Evolutionary conservation across 1,140 invertebrate genomes (phyloP), one percentile per base, ranked within the genome.

Genomic region (Leucophenga varia): DNA sequence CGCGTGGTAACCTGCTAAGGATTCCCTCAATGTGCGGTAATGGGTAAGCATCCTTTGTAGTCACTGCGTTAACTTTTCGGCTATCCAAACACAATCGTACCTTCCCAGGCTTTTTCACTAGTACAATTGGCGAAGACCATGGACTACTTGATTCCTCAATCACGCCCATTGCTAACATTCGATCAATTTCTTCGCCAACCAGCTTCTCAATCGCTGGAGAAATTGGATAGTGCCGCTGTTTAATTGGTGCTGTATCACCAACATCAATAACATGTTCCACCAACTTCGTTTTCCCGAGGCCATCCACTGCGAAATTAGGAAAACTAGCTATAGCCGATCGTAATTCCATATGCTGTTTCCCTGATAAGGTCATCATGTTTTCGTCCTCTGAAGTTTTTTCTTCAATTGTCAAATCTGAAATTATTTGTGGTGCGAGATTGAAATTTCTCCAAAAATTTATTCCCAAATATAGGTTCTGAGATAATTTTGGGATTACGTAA

Each of bases 211-310:
- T 20, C 1, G 43, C 43, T 3, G 58, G 63, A 2, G 59, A 61
- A n/a, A 59, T 39, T 2, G 63, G 54, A 31, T 59, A 58, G 22
- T 57, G 48, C 31, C 55, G 32, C 17, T 58, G 55, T 38, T 57
- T 61, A 18, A 71, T 46, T 1, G 64, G 61, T 36, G 45, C 18
- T 2, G 31, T 34, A 17, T 57, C 44, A 0, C 52, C 57, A 1
- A 59, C 57, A 30, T 65, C 60, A n/a, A 73, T 71, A 16, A 37
- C 35, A 39, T 69, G 61, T 47, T 58, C 52, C 3, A 38, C 22
- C 3, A 64, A n/a, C 4, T 37, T 18, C 3, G 64, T 68, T 21
- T 44, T 45, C 3, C 67, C 67, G 28, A 64, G 80, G 16, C 49
- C 41, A 4, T 31, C 4, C 10, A 28, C 20, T 8, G 37, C 35